Evolutionary conservation across 2,113 vertebrate species (phyloP).

Genomic region (Ascaphus truei): DNA sequence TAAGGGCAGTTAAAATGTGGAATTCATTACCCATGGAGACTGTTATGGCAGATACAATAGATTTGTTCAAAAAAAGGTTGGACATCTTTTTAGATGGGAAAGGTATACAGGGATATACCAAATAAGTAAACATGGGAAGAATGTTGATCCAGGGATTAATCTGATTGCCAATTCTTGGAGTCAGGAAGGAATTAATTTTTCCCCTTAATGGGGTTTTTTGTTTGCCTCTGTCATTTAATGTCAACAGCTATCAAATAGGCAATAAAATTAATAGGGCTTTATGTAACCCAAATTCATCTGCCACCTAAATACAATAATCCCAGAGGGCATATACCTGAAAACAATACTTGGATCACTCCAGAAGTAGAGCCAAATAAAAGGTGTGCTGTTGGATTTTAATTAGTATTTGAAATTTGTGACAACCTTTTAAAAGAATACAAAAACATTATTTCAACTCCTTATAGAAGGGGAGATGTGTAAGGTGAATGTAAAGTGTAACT

Average conservation of each 20-base stretch:
- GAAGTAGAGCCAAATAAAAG: constrained; percentile 40
- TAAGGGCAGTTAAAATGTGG: too few relatives aligned
- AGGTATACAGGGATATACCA: too few relatives aligned
- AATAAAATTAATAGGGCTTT: constrained; percentile 66
- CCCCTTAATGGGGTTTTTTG: too few relatives aligned
- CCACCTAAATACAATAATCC: constrained; percentile 37
- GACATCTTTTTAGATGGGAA: too few relatives aligned
- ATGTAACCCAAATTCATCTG: constrained; percentile 49
- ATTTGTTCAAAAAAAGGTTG: too few relatives aligned
- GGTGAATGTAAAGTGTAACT: background rate
- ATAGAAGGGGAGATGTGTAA: background rate
- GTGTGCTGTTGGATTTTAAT: constrained; percentile 41
- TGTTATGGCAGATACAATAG: too few relatives aligned
- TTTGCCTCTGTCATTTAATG: too few relatives aligned
- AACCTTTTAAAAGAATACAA: constrained; percentile 40
- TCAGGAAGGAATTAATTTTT: too few relatives aligned
- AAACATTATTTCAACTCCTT: constrained; percentile 35
- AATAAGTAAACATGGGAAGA: too few relatives aligned
- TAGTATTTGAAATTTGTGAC: constrained; percentile 38
- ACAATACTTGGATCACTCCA: constrained; percentile 41
- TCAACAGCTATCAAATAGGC: constrained; percentile 57
- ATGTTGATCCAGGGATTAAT: too few relatives aligned
- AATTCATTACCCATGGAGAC: too few relatives aligned
- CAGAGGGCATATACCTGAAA: constrained; percentile 39
- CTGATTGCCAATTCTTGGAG: too few relatives aligned